Conservation (phyloP, 2,888 invertebrate species). For the Pristionchus japonicus region DNA sequence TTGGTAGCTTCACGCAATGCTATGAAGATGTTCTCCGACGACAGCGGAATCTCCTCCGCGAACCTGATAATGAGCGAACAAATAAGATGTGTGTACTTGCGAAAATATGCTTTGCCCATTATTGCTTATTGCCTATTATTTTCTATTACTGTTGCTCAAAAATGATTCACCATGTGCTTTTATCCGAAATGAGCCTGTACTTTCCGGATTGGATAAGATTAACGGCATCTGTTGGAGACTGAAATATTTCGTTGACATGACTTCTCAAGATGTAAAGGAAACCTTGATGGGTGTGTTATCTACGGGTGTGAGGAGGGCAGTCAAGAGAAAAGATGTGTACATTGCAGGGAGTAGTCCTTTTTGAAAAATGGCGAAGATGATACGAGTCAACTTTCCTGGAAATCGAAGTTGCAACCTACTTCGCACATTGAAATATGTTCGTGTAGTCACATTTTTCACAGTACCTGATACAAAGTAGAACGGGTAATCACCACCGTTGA, state of each 20-base stretch:
- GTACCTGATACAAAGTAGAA: background rate
- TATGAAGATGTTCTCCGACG: background rate
- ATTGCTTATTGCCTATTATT: background rate
- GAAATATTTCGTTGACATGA: too few relatives aligned
- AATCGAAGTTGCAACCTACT: background rate
- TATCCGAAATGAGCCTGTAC: conserved; percentile 28
- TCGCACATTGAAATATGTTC: background rate
- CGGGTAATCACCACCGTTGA: background rate
- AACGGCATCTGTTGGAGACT: background rate
- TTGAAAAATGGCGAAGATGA: background rate
- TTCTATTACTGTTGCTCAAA: background rate
- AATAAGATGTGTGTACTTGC: too few relatives aligned
- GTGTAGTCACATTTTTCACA: background rate
- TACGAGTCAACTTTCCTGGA: background rate
- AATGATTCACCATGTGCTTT: conserved; percentile 3
- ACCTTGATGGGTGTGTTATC: background rate
- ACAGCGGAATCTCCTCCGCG: background rate
- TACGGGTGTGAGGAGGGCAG: background rate
- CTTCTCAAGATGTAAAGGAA: too few relatives aligned
- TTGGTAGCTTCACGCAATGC: background rate
- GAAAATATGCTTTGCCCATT: too few relatives aligned
- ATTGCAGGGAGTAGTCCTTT: background rate
- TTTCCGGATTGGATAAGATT: background rate
- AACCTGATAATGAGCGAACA: background rate
- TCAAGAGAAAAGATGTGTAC: background rate